A percentile compares a stretch with the other conserved stretches of the same genome.
These are phyloP conservation scores for Cebus imitator DNA, from an alignment of 2,113 vertebrate species.

Conservation along the genomic window DNA sequence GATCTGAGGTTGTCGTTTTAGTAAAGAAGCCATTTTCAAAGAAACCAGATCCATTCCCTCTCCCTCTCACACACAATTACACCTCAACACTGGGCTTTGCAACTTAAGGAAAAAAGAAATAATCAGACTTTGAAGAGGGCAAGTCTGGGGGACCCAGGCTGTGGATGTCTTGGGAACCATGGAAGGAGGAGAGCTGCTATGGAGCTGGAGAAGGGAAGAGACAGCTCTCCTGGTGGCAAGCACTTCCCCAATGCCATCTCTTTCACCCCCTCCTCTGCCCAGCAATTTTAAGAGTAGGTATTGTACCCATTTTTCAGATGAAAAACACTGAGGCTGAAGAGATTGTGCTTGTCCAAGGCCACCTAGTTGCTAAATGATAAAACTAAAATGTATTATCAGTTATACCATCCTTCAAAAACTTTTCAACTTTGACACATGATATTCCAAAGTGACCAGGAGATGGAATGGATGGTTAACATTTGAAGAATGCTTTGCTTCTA, in stretches of 20 bases:
- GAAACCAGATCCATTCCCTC: neutral
- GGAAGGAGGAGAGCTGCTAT: neutral
- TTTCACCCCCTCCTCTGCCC: neutral
- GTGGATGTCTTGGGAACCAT: neutral
- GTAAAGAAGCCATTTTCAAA: constrained; percentile 58
- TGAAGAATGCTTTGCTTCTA: neutral
- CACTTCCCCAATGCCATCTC: neutral
- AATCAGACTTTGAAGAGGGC: neutral
- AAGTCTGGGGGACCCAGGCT: neutral
- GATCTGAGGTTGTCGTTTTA: constrained; percentile 60
- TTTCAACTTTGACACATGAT: neutral
- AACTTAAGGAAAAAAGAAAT: neutral
- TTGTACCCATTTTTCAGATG: neutral
- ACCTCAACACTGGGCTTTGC: neutral
- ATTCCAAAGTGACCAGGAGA: neutral
- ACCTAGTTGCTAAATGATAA: neutral
- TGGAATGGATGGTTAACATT: neutral
- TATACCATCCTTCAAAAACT: neutral
- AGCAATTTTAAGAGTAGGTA: neutral
- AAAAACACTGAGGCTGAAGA: neutral
- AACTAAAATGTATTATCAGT: neutral
- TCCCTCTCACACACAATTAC: neutral
- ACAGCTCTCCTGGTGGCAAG: neutral
- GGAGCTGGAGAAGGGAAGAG: neutral
- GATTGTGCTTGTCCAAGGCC: neutral